Percentiles rank a stretch among this genome's conserved stretches.
These are phyloP conservation scores for Caerostris darwini DNA, from an alignment of 1,140 invertebrate species.

Conservation along the genomic window DNA sequence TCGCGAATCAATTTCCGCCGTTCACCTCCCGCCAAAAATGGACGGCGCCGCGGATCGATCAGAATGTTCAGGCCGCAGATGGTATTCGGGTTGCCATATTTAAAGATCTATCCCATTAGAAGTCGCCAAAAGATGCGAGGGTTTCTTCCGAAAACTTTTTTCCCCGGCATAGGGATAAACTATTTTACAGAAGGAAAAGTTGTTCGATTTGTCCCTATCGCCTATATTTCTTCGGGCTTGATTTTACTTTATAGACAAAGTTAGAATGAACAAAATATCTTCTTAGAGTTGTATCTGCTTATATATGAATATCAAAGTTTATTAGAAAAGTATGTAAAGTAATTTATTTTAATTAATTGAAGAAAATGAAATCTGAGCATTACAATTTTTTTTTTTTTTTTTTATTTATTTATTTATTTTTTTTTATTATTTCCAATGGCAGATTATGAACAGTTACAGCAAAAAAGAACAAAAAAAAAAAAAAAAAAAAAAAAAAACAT, in stretches of 20 bases:
- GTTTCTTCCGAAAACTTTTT: constrained; percentile 15
- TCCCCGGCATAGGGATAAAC: constrained; percentile 10
- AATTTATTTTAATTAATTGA: too few species aligned
- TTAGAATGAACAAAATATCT: too few species aligned
- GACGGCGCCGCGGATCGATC: constrained; percentile 73
- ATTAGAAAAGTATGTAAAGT: too few species aligned
- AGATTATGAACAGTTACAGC: too few species aligned
- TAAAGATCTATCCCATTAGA: constrained; percentile 33
- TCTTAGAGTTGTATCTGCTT: too few species aligned
- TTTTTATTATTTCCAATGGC: too few species aligned
- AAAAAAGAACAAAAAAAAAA: too few species aligned
- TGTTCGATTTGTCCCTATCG: constrained; percentile 4
- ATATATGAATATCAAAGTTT: too few species aligned
- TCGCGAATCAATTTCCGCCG: constrained; percentile 76
- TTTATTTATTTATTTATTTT: too few species aligned
- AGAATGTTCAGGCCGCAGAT: constrained; percentile 56
- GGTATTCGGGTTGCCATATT: constrained; percentile 47
- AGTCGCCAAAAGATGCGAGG: neutral
- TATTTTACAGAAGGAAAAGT: neutral
- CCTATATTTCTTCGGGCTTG: neutral
- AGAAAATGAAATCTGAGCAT: too few species aligned
- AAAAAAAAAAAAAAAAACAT: too few species aligned
- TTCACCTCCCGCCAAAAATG: constrained; percentile 71
- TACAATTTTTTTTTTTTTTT: too few species aligned
- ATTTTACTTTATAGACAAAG: neutral